Evolutionary conservation across 30 jellyfish, hydroid and myxozoan species (phyloP), one percentile per base, ranked within the genome.

Genomic region (Cassiopea xamachana): DNA sequence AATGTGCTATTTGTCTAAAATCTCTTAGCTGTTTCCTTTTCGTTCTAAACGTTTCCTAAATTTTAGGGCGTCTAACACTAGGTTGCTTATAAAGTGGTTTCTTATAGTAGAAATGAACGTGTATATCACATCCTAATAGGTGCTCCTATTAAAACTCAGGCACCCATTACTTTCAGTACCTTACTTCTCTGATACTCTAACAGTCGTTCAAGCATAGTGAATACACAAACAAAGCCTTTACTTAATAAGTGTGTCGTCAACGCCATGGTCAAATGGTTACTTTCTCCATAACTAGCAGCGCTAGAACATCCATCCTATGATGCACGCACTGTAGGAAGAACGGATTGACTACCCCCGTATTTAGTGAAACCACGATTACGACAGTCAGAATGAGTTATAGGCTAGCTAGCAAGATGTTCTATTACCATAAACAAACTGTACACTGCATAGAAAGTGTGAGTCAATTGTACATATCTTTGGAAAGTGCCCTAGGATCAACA

Each of bases 371-470:
- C 84, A 51, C 61, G 18, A 75, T 5, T 6, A 75, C 68, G 69
- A 75, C 7, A 75, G 64, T 75, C 19, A 7, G 27, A 64, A 75
- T 75, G 69, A 46, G 70, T 75, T 59, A 75, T 46, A 39, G 69
- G 46, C 84, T 43, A 39, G 84, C 84, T 46, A 45, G 69, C 84
- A 75, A 75, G 84, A 46, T 75, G 84, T 75, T 75, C 69, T 46
- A 10, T 46, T 39, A 39, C 46, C 84, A 4, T 75, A 75, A 75
- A 46, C 70, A 27, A 27, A 27, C 84, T 64, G 27, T 27, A 14
- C 74, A 64, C 14, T 59, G 69, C 69, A 6, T 59, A 6, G 69
- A 59, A 59, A 59, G 14, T 6, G 69, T 59, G 69, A 59, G 69
- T 6, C 69, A 7, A 14, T 14, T 59, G 69, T 6, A 59, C 8